Percentiles rank a stretch among this genome's conserved stretches.
Evolutionary conservation across 1,140 invertebrate species (phyloP).

Genomic region (Teleogryllus occipitalis): DNA sequence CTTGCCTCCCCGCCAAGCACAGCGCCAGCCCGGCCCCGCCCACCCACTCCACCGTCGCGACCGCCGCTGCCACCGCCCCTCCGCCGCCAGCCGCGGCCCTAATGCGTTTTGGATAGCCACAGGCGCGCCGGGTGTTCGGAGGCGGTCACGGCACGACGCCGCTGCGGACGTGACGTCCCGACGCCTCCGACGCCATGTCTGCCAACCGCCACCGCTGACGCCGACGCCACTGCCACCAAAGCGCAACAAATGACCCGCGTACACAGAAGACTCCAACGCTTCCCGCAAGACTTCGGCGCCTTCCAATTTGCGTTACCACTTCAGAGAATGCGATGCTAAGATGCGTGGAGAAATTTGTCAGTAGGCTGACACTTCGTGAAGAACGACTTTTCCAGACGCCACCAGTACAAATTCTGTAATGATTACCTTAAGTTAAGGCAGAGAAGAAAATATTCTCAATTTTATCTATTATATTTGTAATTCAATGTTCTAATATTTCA

Average conservation of each 20-base stretch:
- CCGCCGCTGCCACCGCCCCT: too few species aligned
- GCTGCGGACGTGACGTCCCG: not conserved
- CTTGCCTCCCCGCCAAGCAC: too few species aligned
- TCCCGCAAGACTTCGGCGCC: not conserved
- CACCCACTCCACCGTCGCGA: not conserved
- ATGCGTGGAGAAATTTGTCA: too few species aligned
- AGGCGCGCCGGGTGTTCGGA: not conserved
- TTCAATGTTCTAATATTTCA: too few species aligned
- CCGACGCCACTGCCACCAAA: not conserved
- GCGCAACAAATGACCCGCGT: not conserved
- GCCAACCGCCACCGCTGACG: not conserved
- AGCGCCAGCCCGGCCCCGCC: too few species aligned
- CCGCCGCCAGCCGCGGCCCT: not conserved
- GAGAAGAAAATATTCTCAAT: too few species aligned
- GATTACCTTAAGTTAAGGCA: too few species aligned
- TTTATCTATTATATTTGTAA: too few species aligned
- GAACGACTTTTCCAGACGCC: too few species aligned
- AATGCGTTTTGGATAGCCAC: constrained; percentile 3
- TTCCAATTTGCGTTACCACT: not conserved
- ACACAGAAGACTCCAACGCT: not conserved
- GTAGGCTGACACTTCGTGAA: too few species aligned
- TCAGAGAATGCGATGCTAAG: too few species aligned
- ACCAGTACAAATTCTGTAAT: too few species aligned
- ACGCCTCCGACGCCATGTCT: not conserved
- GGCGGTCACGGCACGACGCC: not conserved